A percentile compares a stretch with the other conserved stretches of the same genome.
Conservation (phyloP, 2,888 invertebrate species). For the Drosophila ezoana region DNA sequence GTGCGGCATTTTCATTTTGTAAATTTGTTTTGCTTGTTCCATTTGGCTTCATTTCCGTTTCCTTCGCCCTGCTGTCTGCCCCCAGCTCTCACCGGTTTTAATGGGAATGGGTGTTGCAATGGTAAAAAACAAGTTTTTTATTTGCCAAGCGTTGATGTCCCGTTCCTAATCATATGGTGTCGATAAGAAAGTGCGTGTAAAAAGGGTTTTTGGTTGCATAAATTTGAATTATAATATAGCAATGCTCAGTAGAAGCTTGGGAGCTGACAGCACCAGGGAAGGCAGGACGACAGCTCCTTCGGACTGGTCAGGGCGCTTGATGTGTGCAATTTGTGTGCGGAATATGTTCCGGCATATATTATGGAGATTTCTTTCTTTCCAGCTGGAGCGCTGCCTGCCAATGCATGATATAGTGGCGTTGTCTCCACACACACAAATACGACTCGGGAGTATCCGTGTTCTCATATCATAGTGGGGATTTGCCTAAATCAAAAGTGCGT, state of each 20-base stretch:
- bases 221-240: constrained; percentile 81
- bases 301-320: constrained; percentile 58
- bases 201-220: constrained; percentile 79
- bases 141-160: constrained; percentile 35
- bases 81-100: constrained; percentile 40
- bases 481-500: constrained; percentile 81
- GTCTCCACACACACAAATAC: constrained; percentile 18
- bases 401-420: constrained; percentile 70
- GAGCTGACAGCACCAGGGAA: constrained; percentile 28
- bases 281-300: constrained; percentile 23
- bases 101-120: constrained; percentile 36
- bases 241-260: constrained; percentile 39
- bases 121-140: constrained; percentile 33
- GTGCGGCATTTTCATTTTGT: constrained; percentile 78
- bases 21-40: constrained; percentile 81
- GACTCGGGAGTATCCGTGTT: constrained; percentile 34
- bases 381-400: constrained; percentile 63
- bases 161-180: constrained; percentile 70
- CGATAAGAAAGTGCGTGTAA: constrained; percentile 77
- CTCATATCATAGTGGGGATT: constrained; percentile 68
- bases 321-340: constrained; percentile 85
- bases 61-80: constrained; percentile 29
- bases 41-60: constrained; percentile 79
- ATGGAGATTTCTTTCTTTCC: constrained; percentile 81
- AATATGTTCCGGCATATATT: constrained; percentile 85